These are phyloP conservation scores for Gryllus bimaculatus DNA, from an alignment of 1,140 invertebrate genomes.

Conservation along the genomic window DNA sequence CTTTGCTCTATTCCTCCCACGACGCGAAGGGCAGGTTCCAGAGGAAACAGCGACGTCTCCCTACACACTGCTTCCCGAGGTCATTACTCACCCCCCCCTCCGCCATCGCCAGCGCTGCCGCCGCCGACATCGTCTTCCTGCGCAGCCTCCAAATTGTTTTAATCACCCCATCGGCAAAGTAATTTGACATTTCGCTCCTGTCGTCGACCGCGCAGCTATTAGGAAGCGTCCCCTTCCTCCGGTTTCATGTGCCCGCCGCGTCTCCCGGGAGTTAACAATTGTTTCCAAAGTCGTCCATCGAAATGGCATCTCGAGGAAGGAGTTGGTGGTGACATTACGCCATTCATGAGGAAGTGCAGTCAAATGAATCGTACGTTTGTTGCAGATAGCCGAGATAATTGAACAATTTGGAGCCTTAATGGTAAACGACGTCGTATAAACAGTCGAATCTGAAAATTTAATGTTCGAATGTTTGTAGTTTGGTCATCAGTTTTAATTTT, in stretches of 20 bases:
- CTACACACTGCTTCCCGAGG: background rate
- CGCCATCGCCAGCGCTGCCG: too few relatives aligned
- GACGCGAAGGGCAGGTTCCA: too few relatives aligned
- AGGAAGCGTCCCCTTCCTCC: background rate
- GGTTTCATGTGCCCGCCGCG: background rate
- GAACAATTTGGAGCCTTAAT: too few relatives aligned
- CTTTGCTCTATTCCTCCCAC: background rate
- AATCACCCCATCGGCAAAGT: background rate
- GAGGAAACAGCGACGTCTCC: background rate
- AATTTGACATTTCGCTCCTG: slow-evolving; percentile 1
- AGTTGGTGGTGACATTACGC: too few relatives aligned
- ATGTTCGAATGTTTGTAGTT: too few relatives aligned
- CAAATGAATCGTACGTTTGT: too few relatives aligned
- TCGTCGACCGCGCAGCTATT: background rate
- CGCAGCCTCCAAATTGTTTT: background rate
- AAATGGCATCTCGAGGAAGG: too few relatives aligned
- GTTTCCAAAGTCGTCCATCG: background rate
- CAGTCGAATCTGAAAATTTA: too few relatives aligned
- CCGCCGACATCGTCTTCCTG: background rate
- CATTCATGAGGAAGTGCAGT: too few relatives aligned
- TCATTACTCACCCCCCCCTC: background rate
- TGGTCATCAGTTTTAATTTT: too few relatives aligned
- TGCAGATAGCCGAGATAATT: too few relatives aligned
- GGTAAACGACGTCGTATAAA: too few relatives aligned
- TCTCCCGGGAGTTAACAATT: background rate